Evolutionary conservation across 2,888 invertebrate genomes (phyloP).

Genomic region (Dynastes tityus): DNA sequence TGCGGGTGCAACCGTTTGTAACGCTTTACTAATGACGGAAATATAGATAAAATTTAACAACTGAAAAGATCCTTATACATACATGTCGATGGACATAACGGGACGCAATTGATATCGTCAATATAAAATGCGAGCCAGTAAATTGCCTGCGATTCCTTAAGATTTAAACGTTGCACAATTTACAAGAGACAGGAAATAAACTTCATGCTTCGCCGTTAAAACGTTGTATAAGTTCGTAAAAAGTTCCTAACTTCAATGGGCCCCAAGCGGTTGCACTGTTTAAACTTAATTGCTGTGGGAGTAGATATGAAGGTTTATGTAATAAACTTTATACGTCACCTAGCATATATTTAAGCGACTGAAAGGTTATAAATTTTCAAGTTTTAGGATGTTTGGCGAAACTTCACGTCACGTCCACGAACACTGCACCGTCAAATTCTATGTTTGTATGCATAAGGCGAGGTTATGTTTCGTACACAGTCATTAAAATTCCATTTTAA

Average conservation of each 20-base stretch:
- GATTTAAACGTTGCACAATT: neutral
- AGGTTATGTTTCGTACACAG: no score
- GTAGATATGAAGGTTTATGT: slow-evolving; percentile 12
- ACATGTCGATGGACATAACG: neutral
- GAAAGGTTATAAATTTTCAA: neutral
- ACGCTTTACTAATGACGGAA: no score
- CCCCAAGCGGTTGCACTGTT: neutral
- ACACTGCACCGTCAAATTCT: no score
- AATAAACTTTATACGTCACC: slow-evolving; percentile 7
- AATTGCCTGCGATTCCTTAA: neutral
- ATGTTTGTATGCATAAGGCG: no score
- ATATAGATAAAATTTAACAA: no score
- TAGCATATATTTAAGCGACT: neutral
- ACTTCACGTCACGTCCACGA: no score
- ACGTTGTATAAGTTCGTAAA: slow-evolving; percentile 12
- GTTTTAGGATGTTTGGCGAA: neutral
- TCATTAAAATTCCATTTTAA: no score
- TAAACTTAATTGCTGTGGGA: slow-evolving; percentile 24
- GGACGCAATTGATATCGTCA: neutral
- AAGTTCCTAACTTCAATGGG: neutral
- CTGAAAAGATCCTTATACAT: no score
- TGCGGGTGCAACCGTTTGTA: no score
- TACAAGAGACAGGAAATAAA: neutral
- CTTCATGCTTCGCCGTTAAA: neutral
- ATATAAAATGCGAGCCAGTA: neutral